These are phyloP conservation scores for Turritopsis rubra DNA, from an alignment of 30 jellyfish, hydroid and myxozoan genomes.

Conservation along the genomic window DNA sequence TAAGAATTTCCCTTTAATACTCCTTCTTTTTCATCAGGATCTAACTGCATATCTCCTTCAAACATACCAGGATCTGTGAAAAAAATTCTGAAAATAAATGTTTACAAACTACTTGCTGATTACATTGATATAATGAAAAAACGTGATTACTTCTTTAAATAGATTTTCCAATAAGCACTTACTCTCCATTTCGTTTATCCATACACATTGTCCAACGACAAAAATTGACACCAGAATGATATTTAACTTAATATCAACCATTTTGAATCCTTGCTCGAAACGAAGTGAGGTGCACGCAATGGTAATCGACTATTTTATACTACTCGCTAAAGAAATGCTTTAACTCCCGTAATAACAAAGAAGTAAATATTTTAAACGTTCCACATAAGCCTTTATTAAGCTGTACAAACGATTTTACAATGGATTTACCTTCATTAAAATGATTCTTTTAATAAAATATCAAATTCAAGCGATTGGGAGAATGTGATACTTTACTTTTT, in stretches of 20 bases:
- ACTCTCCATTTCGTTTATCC: slow-evolving; percentile 9
- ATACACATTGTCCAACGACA: background rate
- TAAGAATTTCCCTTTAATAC: background rate
- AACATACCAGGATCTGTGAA: slow-evolving; percentile 10
- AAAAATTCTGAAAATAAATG: too few species aligned
- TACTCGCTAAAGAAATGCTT: too few species aligned
- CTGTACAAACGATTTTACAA: too few species aligned
- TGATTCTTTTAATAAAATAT: too few species aligned
- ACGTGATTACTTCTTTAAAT: background rate
- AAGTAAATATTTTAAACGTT: too few species aligned
- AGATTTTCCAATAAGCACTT: background rate
- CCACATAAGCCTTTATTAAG: too few species aligned
- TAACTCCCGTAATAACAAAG: too few species aligned
- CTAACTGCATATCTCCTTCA: slow-evolving; percentile 12
- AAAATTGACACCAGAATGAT: background rate
- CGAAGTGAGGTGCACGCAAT: background rate
- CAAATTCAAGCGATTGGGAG: too few species aligned
- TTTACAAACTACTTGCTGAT: too few species aligned
- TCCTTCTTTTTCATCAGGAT: slow-evolving; percentile 12
- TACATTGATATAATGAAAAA: background rate
- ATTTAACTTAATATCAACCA: background rate
- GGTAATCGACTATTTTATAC: background rate
- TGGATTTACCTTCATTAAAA: too few species aligned
- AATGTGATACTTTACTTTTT: too few species aligned
- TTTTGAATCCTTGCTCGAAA: background rate